Conservation (phyloP, 2,113 vertebrate genomes). For the Xenopus tropicalis region UCB_Xtro_10.0 CM004448.2:150336501-150337000, state of each 20-base stretch:
- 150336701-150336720: constrained; percentile 28
- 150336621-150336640: constrained; percentile 7
- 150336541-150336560: no score
- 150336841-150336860: no score
- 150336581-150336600: no score
- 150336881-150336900: neutral
- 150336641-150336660: constrained; percentile 33
- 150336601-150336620: no score
- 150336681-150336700: neutral
- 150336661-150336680: neutral
- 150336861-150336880: neutral
- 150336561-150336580: no score
- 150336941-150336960: no score
- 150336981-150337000: no score
- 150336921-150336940: no score
- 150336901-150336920: neutral
- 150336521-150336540: no score
- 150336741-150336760: constrained; percentile 33
- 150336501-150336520: no score
- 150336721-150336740: constrained; percentile 25
- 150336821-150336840: neutral
- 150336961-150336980: no score
- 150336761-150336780: constrained; percentile 14
- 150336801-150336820: constrained; percentile 32
- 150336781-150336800: constrained; percentile 24